phyloP scores from a whole-genome alignment of 2,797 vertebrate species.

The Tragelaphus eurycerus region DNA sequence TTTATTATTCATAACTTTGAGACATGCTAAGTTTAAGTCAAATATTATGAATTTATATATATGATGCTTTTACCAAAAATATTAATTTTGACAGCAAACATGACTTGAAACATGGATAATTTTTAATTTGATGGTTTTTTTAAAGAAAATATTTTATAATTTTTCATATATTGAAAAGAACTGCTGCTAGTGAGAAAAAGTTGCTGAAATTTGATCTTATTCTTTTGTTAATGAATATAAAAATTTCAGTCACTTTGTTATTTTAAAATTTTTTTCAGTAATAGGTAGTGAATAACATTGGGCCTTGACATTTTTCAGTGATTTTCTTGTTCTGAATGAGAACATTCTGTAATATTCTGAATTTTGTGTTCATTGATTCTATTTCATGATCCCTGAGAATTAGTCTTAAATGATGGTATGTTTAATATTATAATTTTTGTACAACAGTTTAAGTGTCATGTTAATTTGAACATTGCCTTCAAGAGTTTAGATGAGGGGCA shows the following conservation, averaged over 20 bases:
- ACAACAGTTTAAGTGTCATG: background rate
- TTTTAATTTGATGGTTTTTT: background rate
- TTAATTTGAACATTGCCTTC: background rate
- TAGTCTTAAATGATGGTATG: background rate
- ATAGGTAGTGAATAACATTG: background rate
- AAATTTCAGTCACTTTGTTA: background rate
- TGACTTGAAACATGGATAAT: background rate
- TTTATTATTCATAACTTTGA: background rate
- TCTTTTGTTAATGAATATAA: background rate
- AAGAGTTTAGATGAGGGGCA: background rate
- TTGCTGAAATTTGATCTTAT: background rate
- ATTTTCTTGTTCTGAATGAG: background rate
- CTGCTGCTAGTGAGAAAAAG: background rate
- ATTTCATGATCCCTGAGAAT: background rate
- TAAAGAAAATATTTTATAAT: background rate
- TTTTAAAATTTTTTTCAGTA: background rate
- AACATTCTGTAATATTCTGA: background rate
- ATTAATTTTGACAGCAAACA: background rate
- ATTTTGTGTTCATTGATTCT: background rate
- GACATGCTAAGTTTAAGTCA: background rate
- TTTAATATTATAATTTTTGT: background rate
- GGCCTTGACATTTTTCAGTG: background rate
- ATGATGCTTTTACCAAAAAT: background rate
- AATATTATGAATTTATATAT: background rate
- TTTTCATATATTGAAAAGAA: background rate